Base-by-base conservation (phyloP, 2,888 invertebrate species). In the Hydrotaea cyrtoneurina region DNA sequence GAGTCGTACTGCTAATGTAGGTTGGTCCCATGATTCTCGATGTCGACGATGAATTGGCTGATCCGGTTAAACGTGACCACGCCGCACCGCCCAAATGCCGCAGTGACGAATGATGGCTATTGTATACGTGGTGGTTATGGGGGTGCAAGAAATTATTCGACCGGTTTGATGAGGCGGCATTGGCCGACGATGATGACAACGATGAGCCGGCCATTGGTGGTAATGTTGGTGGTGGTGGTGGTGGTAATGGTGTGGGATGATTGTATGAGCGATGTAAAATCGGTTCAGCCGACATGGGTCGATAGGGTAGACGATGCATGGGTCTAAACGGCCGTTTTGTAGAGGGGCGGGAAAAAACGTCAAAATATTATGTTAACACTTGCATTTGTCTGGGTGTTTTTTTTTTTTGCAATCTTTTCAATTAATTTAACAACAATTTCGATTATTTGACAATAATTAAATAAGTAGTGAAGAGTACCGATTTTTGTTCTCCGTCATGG, bases 401-500 rank as follows among this genome's bases (percentile, higher is more conserved):
- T 87, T 87, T 86, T 86, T 69, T 46, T 21, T 50, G n/a, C n/a
- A 85, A 80, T 43, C 43, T 21, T 5, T 64, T 55, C 23, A 31
- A 39, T 39, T 39, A 11, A 39, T 39, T 39, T 39, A 39, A 39
- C 13, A 11, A 39, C 39, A 23, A 57, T 26, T 55, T 66, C 15
- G 13, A 17, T 43, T 13, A 0, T 11, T 64, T 46, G 26, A 55
- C 66, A 77, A 13, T 57, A 5, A 36, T 39, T 39, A 39, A 39
- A 8, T 39, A 39, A 39, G 39, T 39, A 69, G 36, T 31, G 50
- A 59, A 73, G 66, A 84, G 88, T 93, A 95, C 95, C 95, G 95
- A 94, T 94, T 94, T 92, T 93, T 93, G 90, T 95, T 94, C 93
- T 96, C 95, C 93, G 86, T 82, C 93, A 97, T 95, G 92, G 96